These are phyloP conservation scores for Melangyna quadrimaculata DNA, from an alignment of 2,888 invertebrate genomes.

Conservation along the genomic window DNA sequence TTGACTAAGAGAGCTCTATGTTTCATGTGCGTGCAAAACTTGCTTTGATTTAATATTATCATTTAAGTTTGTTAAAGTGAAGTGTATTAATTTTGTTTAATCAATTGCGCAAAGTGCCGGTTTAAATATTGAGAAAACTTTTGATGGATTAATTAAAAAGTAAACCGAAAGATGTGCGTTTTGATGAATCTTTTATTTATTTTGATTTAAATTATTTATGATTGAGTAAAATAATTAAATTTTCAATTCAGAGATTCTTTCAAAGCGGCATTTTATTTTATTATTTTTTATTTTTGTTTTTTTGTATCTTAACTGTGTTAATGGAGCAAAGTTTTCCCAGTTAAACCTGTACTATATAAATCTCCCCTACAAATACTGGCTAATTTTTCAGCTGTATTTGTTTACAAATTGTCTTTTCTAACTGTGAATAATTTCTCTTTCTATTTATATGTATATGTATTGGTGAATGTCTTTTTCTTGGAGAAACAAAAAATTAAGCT, in stretches of 20 bases:
- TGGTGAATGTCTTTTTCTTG: slow-evolving; percentile 35
- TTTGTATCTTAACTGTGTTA: slow-evolving; percentile 63
- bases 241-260: not conserved
- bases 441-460: not conserved
- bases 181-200: not conserved
- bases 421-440: slow-evolving; percentile 35
- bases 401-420: slow-evolving; percentile 42
- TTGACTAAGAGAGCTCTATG: not conserved
- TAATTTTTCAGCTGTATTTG: slow-evolving; percentile 52
- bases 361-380: slow-evolving; percentile 38
- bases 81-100: not conserved
- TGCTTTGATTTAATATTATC: not conserved
- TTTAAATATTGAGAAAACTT: not conserved
- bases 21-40: not conserved
- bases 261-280: too few species aligned
- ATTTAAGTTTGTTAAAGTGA: not conserved
- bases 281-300: too few species aligned
- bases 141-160: not conserved
- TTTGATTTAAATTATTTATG: not conserved
- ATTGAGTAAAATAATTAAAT: not conserved
- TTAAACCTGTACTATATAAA: slow-evolving; percentile 43
- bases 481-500: slow-evolving; percentile 55
- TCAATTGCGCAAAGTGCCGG: not conserved
- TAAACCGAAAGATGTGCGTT: not conserved
- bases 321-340: slow-evolving; percentile 68